phyloP scores from a whole-genome alignment of 2,113 vertebrate species.

The Rutilus rutilus region DNA sequence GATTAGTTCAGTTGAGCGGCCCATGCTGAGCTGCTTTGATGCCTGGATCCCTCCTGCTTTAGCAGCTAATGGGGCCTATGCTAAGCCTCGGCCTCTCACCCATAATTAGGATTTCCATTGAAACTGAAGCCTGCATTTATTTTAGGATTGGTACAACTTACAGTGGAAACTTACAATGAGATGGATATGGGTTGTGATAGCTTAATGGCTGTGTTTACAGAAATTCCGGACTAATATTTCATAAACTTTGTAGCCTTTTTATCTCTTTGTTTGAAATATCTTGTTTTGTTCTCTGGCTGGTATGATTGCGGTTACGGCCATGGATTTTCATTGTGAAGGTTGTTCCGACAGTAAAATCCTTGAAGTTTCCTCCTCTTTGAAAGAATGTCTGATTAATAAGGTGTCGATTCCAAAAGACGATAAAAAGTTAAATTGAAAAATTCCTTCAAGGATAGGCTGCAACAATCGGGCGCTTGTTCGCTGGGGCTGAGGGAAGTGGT shows the following conservation, averaged over 20 bases:
- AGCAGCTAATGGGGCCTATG: slow-evolving; percentile 38
- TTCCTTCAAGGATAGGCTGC: slow-evolving; percentile 36
- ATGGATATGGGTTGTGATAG: background rate
- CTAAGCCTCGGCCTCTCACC: slow-evolving; percentile 39
- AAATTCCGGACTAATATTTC: slow-evolving; percentile 4
- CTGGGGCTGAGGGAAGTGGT: background rate
- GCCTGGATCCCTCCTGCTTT: slow-evolving; percentile 39
- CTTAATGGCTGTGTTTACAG: background rate
- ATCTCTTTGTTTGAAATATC: slow-evolving; percentile 17
- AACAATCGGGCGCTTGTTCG: slow-evolving; percentile 46
- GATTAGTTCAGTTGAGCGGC: slow-evolving; percentile 33
- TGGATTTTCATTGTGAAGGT: background rate
- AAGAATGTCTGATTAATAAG: slow-evolving; percentile 37
- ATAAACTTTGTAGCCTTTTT: background rate
- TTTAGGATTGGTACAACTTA: slow-evolving; percentile 47
- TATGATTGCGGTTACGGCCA: background rate
- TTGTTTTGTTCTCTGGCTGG: background rate
- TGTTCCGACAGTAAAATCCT: background rate
- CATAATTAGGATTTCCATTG: slow-evolving; percentile 49
- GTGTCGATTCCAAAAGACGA: slow-evolving; percentile 43
- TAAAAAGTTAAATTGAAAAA: slow-evolving; percentile 53
- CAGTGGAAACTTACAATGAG: slow-evolving; percentile 27
- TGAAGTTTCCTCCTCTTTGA: slow-evolving; percentile 23
- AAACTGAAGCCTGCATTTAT: slow-evolving; percentile 45
- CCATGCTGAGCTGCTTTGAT: slow-evolving; percentile 38